Evolutionary conservation across 2,888 invertebrate species (phyloP).

Genomic region (Drosophila multiciliata): DNA sequence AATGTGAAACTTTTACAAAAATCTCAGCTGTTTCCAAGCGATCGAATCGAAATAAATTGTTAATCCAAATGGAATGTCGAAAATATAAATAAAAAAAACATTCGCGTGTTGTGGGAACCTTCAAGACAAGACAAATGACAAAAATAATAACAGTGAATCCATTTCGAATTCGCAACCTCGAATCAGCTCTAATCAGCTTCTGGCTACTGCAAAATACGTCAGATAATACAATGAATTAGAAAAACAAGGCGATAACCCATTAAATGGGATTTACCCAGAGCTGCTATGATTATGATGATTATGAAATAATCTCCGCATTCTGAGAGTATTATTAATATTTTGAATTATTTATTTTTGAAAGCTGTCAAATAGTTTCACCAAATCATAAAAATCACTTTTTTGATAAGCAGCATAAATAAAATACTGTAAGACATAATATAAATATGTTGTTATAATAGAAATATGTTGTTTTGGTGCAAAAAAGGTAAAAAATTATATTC

Average conservation of each 20-base stretch:
- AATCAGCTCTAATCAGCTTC: conserved; percentile 25
- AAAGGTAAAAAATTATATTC: background rate
- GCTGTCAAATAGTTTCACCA: background rate
- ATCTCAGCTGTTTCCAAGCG: conserved; percentile 7
- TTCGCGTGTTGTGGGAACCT: conserved; percentile 22
- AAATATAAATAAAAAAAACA: background rate
- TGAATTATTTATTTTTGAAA: too few relatives aligned
- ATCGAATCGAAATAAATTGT: conserved; percentile 1
- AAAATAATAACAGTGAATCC: conserved; percentile 5
- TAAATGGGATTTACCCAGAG: background rate
- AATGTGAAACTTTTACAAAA: background rate
- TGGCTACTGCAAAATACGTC: background rate
- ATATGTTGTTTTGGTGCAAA: background rate
- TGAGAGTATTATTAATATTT: background rate
- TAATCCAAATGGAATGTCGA: background rate
- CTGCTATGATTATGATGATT: too few relatives aligned
- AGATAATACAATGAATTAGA: background rate
- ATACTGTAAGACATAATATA: background rate
- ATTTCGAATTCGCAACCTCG: conserved; percentile 21
- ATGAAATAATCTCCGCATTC: background rate
- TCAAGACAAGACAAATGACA: conserved; percentile 13
- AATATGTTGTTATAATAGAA: background rate
- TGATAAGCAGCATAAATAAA: background rate
- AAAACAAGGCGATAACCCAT: background rate
- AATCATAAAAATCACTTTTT: background rate